Percentiles rank a stretch among this genome's conserved stretches.
Evolutionary conservation across 2,797 vertebrate species (phyloP).

Genomic region (Sphenodon punctatus): DNA sequence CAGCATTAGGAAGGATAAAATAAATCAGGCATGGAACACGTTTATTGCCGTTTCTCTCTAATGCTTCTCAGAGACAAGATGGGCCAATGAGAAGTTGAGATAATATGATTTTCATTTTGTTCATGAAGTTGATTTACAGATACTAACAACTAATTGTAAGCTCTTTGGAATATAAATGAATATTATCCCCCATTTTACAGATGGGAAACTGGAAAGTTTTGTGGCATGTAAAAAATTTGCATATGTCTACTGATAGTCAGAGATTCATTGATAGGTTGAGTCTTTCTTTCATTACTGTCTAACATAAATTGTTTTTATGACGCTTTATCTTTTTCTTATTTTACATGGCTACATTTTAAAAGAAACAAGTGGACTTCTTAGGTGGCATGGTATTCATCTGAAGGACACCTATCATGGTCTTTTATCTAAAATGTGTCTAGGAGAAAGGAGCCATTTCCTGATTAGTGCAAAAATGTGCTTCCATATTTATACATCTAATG

Average conservation of each 20-base stretch:
- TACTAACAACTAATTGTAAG: neutral
- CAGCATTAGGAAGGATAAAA: slow-evolving; percentile 30
- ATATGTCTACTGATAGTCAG: no score
- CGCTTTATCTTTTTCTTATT: no score
- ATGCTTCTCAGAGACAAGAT: neutral
- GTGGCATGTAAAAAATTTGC: no score
- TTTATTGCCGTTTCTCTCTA: slow-evolving; percentile 9
- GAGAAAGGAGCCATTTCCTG: neutral
- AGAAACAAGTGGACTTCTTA: neutral
- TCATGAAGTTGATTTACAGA: accelerated
- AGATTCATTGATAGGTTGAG: no score
- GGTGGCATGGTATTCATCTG: neutral
- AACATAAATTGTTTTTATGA: no score
- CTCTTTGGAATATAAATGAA: neutral
- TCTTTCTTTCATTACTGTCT: neutral
- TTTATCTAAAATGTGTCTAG: neutral
- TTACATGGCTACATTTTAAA: neutral
- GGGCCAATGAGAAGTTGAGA: neutral
- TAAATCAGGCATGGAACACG: neutral
- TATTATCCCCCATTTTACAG: neutral
- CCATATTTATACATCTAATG: neutral
- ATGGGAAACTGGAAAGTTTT: neutral
- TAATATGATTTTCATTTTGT: neutral
- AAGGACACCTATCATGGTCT: neutral
- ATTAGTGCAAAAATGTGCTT: neutral